Base-by-base conservation (phyloP, 1,140 invertebrate genomes). In the Papilio xuthus region DNA sequence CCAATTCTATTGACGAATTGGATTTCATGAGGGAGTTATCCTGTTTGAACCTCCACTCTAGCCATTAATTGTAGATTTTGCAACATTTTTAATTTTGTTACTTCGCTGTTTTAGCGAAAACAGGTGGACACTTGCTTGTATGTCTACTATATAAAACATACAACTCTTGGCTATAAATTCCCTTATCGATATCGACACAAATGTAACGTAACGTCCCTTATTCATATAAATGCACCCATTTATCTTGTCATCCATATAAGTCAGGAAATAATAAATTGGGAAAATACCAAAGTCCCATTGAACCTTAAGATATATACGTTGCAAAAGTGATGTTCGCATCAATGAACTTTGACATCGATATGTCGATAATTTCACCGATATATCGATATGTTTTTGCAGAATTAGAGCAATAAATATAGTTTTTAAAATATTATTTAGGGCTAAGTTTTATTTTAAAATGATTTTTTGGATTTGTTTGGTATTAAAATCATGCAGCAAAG, bases 261-360 rank as follows among this genome's bases (percentile, higher is more conserved):
- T 28, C 12, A 67, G 60, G 60, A 67, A 67, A 67, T 67, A 67
- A 67, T 67, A 67, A 28, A 67, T 67, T 67, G 60, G 60, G 60
- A 23, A 28, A 28, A 67, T 67, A 67, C 13, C 60, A 28, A 63
- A 15, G 12, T 28, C 23, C 60, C 60, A 60, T 2, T 9, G 28
- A 13, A 63, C 56, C 56, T 63, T 18, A 50, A 50, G 47, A 18
- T 63, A 67, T 67, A 67, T 32, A 13, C 4, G 60, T 18, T 28
- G 60, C 4, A 18, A 28, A 28, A 67, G 60, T 67, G 60, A 67
- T 67, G 60, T 32, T 3, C 60, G 12, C 60, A 26, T 20, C 9
- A 18, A n/a, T 53, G 53, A 26, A 63, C 23, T 28, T 26, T 26
- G 26, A 15, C 1, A 67, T 63, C 60, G 60, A 63, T 63, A 60